Conservation (phyloP, 2,113 vertebrate species). For the Mesoclemmys tuberculata region DNA sequence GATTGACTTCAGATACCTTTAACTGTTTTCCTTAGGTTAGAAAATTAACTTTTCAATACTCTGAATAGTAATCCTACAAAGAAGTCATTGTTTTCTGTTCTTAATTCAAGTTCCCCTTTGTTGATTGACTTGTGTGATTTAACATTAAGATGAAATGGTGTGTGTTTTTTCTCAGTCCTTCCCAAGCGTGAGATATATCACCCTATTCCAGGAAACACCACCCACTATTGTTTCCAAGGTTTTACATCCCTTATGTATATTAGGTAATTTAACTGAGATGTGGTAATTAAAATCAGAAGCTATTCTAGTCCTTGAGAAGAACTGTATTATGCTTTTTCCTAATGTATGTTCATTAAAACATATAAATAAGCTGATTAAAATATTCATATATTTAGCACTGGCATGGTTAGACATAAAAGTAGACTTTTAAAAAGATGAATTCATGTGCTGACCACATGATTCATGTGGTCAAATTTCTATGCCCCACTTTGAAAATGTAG, state of each 20-base stretch:
- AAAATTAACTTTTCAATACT: neutral
- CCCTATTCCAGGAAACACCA: slow-evolving; percentile 41
- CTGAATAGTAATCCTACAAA: neutral
- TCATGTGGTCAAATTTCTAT: too few relatives aligned
- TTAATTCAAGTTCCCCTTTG: neutral
- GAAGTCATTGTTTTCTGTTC: slow-evolving; percentile 12
- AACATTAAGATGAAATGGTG: neutral
- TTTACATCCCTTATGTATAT: neutral
- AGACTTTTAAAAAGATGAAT: neutral
- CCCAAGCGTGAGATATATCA: neutral
- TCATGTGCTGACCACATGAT: neutral
- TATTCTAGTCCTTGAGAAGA: neutral
- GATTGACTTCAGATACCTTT: neutral
- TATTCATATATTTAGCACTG: neutral
- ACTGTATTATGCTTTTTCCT: neutral
- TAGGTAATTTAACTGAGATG: neutral
- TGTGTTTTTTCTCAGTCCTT: slow-evolving; percentile 8
- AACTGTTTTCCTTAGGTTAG: neutral
- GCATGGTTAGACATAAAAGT: neutral
- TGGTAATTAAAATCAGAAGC: neutral
- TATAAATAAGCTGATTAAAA: neutral
- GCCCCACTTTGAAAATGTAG: too few relatives aligned
- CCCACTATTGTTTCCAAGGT: slow-evolving; percentile 23
- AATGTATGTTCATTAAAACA: neutral
- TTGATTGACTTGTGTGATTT: neutral